Conservation (phyloP, 2,797 vertebrate species). For the Silurus lanzhouensis region DNA sequence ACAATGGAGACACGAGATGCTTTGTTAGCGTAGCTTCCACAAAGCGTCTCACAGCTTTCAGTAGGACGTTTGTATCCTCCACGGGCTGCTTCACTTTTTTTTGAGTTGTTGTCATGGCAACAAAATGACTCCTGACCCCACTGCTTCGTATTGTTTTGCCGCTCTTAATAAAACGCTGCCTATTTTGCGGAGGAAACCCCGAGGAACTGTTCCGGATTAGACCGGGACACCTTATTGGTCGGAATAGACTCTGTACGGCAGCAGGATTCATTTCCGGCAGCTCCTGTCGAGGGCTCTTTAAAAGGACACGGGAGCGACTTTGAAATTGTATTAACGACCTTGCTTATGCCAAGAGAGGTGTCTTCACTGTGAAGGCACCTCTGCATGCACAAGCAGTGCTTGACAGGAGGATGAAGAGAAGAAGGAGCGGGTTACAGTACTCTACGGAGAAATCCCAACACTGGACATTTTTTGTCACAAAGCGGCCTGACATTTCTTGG, state of each 20-base stretch:
- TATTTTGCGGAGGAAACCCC: neutral
- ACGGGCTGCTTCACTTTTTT: neutral
- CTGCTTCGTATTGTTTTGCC: neutral
- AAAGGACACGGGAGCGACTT: constrained; percentile 66
- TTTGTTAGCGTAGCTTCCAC: too few relatives aligned
- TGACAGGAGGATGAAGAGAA: constrained; percentile 14
- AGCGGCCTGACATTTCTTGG: neutral
- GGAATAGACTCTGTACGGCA: constrained; percentile 66
- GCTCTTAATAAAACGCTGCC: neutral
- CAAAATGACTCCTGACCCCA: neutral
- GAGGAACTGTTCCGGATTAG: neutral
- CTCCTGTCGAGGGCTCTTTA: constrained; percentile 62
- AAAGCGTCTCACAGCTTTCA: neutral
- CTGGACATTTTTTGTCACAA: neutral
- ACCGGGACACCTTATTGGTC: neutral
- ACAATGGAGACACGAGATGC: neutral
- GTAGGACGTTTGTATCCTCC: neutral
- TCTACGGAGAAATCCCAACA: neutral
- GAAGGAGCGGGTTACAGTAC: constrained; percentile 20
- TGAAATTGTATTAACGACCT: constrained; percentile 59
- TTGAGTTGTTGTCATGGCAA: neutral
- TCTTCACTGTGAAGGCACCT: constrained; percentile 41
- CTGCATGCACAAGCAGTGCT: constrained; percentile 29
- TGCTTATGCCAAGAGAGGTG: constrained; percentile 40
- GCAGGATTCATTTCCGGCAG: constrained; percentile 69